These are phyloP conservation scores for Parnassius glacialis DNA, from an alignment of 2,888 invertebrate genomes.

Conservation along the genomic window DNA sequence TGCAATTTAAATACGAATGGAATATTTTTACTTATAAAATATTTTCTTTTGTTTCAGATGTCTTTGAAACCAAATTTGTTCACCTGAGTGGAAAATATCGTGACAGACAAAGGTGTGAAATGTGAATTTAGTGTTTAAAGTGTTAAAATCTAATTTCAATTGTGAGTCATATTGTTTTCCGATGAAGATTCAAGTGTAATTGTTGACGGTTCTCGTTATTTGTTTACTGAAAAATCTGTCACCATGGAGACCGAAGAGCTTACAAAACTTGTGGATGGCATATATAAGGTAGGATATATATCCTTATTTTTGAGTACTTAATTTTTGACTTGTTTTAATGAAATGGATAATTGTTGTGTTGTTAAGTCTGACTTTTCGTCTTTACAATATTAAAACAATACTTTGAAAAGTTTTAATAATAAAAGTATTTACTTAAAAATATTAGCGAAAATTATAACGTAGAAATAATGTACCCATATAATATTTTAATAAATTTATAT, in stretches of 20 bases:
- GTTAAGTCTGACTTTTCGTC: no score
- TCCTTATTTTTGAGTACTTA: slow-evolving; percentile 11
- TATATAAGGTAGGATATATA: slow-evolving; percentile 87
- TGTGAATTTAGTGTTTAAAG: slow-evolving; percentile 71
- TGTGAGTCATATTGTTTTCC: slow-evolving; percentile 51
- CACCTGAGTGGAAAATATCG: slow-evolving; percentile 52
- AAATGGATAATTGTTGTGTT: no score
- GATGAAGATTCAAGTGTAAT: slow-evolving; percentile 74
- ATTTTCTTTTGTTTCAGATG: slow-evolving; percentile 72
- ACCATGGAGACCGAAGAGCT: slow-evolving; percentile 93
- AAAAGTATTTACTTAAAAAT: no score
- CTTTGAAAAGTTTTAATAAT: no score
- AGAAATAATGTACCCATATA: no score
- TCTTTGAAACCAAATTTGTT: slow-evolving; percentile 62
- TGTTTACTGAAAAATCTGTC: slow-evolving; percentile 58
- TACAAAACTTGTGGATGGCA: slow-evolving; percentile 93
- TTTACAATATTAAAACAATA: no score
- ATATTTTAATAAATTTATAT: no score
- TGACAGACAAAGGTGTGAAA: slow-evolving; percentile 56
- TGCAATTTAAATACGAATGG: background rate
- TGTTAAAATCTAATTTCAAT: slow-evolving; percentile 64
- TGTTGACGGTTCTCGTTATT: slow-evolving; percentile 44
- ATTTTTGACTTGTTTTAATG: no score
- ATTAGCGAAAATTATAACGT: no score
- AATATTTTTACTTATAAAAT: background rate